Conservation (phyloP, 2,797 vertebrate genomes). For the Gadopsis bispinosus region DNA sequence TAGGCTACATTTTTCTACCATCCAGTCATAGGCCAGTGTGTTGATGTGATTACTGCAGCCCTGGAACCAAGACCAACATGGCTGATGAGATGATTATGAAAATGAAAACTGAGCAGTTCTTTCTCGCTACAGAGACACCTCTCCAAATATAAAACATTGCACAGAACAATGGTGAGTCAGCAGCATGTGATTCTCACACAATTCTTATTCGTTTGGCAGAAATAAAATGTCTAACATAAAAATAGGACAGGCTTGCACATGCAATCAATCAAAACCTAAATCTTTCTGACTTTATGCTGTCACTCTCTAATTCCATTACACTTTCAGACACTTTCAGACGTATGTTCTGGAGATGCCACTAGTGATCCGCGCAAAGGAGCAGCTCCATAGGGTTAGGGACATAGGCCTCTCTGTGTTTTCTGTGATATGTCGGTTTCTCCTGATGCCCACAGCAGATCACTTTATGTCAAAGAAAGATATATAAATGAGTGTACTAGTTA, state of each 20-base stretch:
- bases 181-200: constrained; percentile 29
- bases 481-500: no score
- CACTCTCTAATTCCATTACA: neutral
- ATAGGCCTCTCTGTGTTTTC: neutral
- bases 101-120: constrained; percentile 26
- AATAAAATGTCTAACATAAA: constrained; percentile 14
- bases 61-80: neutral
- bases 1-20: neutral
- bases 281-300: neutral
- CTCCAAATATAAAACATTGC: constrained; percentile 28
- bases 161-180: constrained; percentile 34
- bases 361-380: neutral
- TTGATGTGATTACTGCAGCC: neutral
- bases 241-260: neutral
- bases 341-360: neutral
- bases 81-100: constrained; percentile 22
- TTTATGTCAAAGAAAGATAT: no score
- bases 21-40: neutral
- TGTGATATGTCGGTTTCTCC: no score
- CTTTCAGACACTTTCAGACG: neutral
- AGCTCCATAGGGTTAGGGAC: neutral
- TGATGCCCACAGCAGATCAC: no score
- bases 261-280: neutral
- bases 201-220: constrained; percentile 5
- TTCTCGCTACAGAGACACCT: constrained; percentile 16